Percentiles rank a stretch among this genome's conserved stretches.
Evolutionary conservation across 2,113 vertebrate genomes (phyloP).

Genomic region (Ictalurus furcatus): DNA sequence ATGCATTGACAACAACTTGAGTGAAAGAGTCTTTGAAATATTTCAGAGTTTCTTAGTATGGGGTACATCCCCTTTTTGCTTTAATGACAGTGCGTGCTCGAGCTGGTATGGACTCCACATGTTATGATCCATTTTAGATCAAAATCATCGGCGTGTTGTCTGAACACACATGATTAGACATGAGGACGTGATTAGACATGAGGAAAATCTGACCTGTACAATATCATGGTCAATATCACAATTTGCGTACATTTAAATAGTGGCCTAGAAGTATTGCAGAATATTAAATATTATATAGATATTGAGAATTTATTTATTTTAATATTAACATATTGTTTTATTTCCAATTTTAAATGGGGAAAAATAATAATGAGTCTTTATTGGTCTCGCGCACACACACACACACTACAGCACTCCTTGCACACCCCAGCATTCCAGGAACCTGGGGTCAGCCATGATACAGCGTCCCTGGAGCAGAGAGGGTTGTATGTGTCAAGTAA

Average conservation of each 20-base stretch:
- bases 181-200: background rate
- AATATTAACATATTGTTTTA: background rate
- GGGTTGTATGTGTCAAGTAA: no score
- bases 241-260: background rate
- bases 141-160: background rate
- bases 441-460: no score
- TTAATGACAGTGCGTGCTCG: background rate
- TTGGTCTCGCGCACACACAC: no score
- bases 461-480: no score
- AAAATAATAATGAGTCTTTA: no score
- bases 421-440: no score
- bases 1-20: background rate
- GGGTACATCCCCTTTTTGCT: background rate
- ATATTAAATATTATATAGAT: background rate
- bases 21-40: background rate
- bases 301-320: background rate
- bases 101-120: background rate
- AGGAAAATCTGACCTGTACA: background rate
- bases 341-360: background rate
- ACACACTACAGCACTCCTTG: no score
- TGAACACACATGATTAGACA: background rate
- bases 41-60: background rate
- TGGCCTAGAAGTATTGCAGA: background rate
- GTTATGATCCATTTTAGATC: background rate
- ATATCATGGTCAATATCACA: background rate